A percentile compares a stretch with the other conserved stretches of the same genome.
Evolutionary conservation across 2,888 invertebrate species (phyloP).

Genomic region (Oscheius sp.): DNA sequence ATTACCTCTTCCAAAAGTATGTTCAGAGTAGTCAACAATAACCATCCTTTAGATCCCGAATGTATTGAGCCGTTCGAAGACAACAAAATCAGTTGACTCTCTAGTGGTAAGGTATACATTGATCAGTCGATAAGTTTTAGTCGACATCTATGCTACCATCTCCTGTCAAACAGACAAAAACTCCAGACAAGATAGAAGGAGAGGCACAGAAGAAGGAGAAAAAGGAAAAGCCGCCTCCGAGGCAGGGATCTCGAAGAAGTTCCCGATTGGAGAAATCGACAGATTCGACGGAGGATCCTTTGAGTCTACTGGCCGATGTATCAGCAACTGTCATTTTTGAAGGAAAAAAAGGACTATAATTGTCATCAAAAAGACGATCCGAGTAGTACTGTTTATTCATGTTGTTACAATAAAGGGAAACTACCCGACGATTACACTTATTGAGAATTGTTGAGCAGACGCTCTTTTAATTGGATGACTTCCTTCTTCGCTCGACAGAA

Average conservation of each 20-base stretch:
- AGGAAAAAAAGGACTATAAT: too few relatives aligned
- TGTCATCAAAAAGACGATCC: too few relatives aligned
- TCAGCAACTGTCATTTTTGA: not conserved
- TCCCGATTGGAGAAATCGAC: not conserved
- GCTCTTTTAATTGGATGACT: constrained; percentile 17
- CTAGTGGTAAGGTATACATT: too few relatives aligned
- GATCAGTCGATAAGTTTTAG: too few relatives aligned
- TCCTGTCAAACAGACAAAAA: not conserved
- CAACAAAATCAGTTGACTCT: not conserved
- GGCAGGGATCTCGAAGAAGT: constrained; percentile 15
- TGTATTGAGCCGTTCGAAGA: not conserved
- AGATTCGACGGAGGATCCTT: not conserved
- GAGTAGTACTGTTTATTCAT: not conserved
- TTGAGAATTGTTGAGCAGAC: not conserved
- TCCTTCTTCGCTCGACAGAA: constrained; percentile 22
- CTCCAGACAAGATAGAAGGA: not conserved
- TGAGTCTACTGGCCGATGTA: constrained; percentile 22
- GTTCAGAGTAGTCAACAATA: not conserved
- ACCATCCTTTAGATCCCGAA: constrained; percentile 3
- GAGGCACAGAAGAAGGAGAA: constrained; percentile 1
- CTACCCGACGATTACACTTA: not conserved
- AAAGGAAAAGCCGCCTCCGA: constrained; percentile 13
- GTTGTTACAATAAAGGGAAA: not conserved
- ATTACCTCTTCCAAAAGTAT: constrained; percentile 4
- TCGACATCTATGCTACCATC: not conserved